Base-by-base conservation (phyloP, 2,113 vertebrate species). In the Chloropsis cyanopogon region DNA sequence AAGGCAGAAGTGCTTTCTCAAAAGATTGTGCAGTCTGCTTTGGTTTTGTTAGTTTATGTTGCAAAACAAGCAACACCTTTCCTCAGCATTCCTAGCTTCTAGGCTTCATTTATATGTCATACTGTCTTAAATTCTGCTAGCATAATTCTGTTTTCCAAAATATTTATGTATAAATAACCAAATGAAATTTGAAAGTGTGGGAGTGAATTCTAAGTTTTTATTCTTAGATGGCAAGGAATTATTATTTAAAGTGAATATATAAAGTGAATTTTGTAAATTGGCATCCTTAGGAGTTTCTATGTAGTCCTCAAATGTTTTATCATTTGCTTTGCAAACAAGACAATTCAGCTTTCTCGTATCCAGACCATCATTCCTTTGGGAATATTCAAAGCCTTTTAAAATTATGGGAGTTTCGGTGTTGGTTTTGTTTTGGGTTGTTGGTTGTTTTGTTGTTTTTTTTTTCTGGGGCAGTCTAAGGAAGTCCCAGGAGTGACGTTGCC, bases 311-410 rank as follows among this genome's bases (percentile, higher is more conserved):
- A 95, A 88, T 81, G 28, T 90, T 96, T 78, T 80, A 69, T 90
- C 61, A 26, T 94, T 97, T 93, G 65, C 89, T 97, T 94, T 54
- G 37, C 92, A 96, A 95, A 93, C 56, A 86, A 90, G 78, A 50
- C 76, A 66, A 33, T 87, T 88, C 73, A 77, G 89, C 56, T 76
- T 96, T 93, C 89, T 76, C 72, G 25, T 92, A 75, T 95, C 82
- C 92, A 96, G 95, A 72, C 88, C 52, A 59, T 50, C 52, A 41
- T 84, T 95, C 97, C 93, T 95, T 56, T 50, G 97, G 95, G 97
- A 92, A 95, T 96, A 97, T 87, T 93, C 95, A 97, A 96, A 98
- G 97, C 96, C 96, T 98, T 97, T 97, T 92, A 97, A 97, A 98
- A 97, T 96, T 90, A 95, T 95, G 93, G 56, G 52, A 60, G 50